These are phyloP conservation scores for Pterostichus madidus DNA, from an alignment of 2,888 invertebrate genomes.

Conservation along the genomic window DNA sequence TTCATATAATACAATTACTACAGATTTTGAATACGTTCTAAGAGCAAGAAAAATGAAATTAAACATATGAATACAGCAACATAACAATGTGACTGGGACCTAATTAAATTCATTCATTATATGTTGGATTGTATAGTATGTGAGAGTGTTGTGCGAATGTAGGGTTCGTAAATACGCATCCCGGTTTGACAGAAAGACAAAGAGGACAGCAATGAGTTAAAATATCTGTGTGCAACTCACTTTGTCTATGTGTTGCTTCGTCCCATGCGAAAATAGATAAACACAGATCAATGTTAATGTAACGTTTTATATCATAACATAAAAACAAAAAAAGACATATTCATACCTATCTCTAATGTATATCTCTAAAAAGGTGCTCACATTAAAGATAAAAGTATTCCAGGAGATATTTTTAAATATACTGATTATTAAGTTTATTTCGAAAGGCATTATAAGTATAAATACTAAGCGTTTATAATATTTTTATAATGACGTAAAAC, in stretches of 20 bases:
- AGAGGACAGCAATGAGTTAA: constrained; percentile 4
- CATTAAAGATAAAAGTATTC: constrained; percentile 49
- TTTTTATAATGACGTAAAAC: constrained; percentile 49
- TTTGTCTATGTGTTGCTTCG: constrained; percentile 30
- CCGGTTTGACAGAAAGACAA: constrained; percentile 29
- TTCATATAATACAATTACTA: no score
- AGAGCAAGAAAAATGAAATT: no score
- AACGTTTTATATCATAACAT: constrained; percentile 54
- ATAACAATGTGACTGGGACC: no score
- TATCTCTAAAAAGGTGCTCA: constrained; percentile 56
- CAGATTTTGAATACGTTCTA: no score
- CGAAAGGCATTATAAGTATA: constrained; percentile 44
- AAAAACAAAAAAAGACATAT: constrained; percentile 16
- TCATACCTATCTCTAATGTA: constrained; percentile 49
- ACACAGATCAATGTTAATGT: constrained; percentile 42
- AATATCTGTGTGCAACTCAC: constrained; percentile 29
- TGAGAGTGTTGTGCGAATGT: neutral
- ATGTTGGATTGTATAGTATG: no score
- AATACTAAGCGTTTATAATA: constrained; percentile 48
- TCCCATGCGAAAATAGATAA: neutral
- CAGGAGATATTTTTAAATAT: constrained; percentile 53
- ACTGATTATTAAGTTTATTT: constrained; percentile 39
- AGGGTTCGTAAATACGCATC: constrained; percentile 11
- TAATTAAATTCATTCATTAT: neutral
- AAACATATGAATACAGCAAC: no score